These are phyloP conservation scores for Nothoprocta perdicaria DNA, from an alignment of 2,113 vertebrate species.

Conservation along the genomic window DNA sequence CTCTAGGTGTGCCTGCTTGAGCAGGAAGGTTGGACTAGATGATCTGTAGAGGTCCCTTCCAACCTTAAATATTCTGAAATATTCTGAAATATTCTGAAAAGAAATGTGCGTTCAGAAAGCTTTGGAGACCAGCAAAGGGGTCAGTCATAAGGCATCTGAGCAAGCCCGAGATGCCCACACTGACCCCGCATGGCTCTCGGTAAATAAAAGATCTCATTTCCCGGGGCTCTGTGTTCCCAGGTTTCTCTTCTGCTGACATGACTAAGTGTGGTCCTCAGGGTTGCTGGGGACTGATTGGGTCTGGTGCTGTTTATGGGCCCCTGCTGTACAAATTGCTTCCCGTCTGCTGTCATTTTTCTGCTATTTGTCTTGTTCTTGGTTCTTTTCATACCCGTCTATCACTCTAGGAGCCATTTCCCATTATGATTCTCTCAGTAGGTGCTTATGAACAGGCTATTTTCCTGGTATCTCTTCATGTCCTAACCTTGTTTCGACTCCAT, in stretches of 20 bases:
- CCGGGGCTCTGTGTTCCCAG: background rate
- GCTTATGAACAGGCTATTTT: slow-evolving; percentile 23
- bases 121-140: accelerated
- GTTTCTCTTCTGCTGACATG: background rate
- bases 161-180: background rate
- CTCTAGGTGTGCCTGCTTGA: no score
- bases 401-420: background rate
- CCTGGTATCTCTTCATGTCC: slow-evolving; percentile 11
- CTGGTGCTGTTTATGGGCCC: background rate
- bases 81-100: no score
- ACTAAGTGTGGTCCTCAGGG: background rate
- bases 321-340: background rate
- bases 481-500: slow-evolving; percentile 27
- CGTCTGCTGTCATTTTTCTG: background rate
- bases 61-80: no score
- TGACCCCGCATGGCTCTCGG: background rate
- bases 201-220: background rate
- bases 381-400: background rate
- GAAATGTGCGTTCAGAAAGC: background rate
- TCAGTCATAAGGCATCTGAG: background rate
- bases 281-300: background rate
- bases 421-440: background rate
- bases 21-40: no score
- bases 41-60: no score
- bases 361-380: background rate